phyloP scores from a whole-genome alignment of 2,797 vertebrate species.

The Onychomys arenicola region DNA sequence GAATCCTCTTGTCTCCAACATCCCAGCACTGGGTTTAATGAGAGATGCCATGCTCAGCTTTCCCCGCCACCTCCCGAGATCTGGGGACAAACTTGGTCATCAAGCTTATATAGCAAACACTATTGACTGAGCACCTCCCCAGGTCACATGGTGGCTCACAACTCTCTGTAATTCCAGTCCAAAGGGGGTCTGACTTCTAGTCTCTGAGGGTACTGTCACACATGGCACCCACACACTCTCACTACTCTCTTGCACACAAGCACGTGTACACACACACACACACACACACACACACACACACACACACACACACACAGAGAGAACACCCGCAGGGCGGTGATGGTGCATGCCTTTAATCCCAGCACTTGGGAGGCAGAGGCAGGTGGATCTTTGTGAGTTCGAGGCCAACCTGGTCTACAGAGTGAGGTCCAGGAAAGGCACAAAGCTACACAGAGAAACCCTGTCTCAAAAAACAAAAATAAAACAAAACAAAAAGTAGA shows the following conservation, averaged over 20 bases:
- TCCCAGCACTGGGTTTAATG: not conserved
- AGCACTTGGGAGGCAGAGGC: no score
- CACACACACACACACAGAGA: not conserved
- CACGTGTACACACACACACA: no score
- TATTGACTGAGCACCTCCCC: not conserved
- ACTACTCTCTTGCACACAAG: no score
- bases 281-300: not conserved
- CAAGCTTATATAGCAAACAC: not conserved
- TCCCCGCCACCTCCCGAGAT: not conserved
- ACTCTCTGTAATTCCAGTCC: not conserved
- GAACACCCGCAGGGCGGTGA: no score
- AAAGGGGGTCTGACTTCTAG: not conserved
- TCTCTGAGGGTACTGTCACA: not conserved
- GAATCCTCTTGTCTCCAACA: no score
- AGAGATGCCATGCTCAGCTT: not conserved
- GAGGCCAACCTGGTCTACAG: no score
- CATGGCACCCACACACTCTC: not conserved
- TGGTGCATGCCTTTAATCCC: no score
- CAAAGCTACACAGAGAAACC: no score
- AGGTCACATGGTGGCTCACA: not conserved
- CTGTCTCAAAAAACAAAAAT: no score
- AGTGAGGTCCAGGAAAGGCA: no score
- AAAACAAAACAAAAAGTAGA: no score
- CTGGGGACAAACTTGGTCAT: not conserved
- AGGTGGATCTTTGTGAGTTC: no score